A percentile compares a stretch with the other conserved stretches of the same genome.
Evolutionary conservation across 37 sponge, comb jelly and placozoan genomes (phyloP).

Genomic region (Beroe ovata): DNA sequence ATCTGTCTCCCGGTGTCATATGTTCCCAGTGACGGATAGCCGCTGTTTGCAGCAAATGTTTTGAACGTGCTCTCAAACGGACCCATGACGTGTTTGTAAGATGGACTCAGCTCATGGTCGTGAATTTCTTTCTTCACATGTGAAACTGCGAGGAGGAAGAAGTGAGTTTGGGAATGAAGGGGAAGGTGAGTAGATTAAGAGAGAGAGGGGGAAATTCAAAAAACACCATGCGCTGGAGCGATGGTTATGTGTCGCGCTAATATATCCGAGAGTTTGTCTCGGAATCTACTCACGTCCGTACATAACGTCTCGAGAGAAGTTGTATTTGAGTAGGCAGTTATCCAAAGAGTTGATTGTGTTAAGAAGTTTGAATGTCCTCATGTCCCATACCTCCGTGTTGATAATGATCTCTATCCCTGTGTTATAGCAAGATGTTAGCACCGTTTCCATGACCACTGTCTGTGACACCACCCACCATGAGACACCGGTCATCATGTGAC

Average conservation of each 20-base stretch:
- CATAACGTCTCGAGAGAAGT: slow-evolving; percentile 47
- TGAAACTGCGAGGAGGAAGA: slow-evolving; percentile 5
- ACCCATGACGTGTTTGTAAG: slow-evolving; percentile 46
- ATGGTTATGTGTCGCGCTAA: no score
- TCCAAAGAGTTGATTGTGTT: slow-evolving; percentile 63
- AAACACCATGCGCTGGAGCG: no score
- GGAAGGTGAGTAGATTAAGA: no score
- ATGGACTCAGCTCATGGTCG: slow-evolving; percentile 51
- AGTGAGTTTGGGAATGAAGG: no score
- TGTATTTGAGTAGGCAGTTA: slow-evolving; percentile 59
- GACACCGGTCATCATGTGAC: no score
- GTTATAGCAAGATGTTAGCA: no score
- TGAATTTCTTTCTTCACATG: slow-evolving; percentile 40
- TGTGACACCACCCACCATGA: no score
- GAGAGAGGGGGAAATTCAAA: no score
- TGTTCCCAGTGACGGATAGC: slow-evolving; percentile 45
- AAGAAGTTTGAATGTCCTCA: slow-evolving; percentile 59
- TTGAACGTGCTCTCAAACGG: slow-evolving; percentile 65
- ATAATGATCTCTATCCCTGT: slow-evolving; percentile 49
- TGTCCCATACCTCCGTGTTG: slow-evolving; percentile 55
- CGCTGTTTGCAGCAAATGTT: slow-evolving; percentile 29
- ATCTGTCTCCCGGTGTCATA: slow-evolving; percentile 44
- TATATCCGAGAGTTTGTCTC: no score
- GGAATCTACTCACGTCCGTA: slow-evolving; percentile 45
- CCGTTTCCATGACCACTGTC: no score